These are phyloP conservation scores for Rotaria sp. DNA, from an alignment of 2,888 invertebrate species.

Conservation along the genomic window DNA sequence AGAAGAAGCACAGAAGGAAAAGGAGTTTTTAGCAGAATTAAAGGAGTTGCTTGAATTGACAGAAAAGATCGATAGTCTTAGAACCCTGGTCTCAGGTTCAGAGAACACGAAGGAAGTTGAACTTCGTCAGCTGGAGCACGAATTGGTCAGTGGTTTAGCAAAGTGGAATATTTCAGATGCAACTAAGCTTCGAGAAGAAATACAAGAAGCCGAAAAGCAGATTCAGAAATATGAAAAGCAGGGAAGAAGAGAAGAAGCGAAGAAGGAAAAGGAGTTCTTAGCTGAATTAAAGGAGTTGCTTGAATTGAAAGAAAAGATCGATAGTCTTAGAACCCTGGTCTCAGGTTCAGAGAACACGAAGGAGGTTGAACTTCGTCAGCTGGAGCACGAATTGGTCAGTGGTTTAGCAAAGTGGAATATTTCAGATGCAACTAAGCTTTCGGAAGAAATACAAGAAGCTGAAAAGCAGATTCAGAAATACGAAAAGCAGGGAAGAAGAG, in stretches of 20 bases:
- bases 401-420: neutral
- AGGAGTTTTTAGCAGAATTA: too few relatives aligned
- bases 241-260: neutral
- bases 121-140: neutral
- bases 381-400: neutral
- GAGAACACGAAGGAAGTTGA: neutral
- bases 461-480: neutral
- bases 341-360: neutral
- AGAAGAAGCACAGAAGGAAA: too few relatives aligned
- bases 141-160: neutral
- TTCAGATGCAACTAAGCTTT: neutral
- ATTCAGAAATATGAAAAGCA: neutral
- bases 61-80: too few relatives aligned
- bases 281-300: neutral
- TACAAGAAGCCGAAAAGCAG: neutral
- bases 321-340: neutral
- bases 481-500: neutral
- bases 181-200: neutral
- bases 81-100: rapidly evolving
- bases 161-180: neutral
- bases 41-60: too few relatives aligned
- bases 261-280: neutral
- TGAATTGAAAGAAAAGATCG: neutral
- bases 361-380: neutral
- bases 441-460: neutral